Evolutionary conservation across 2,797 vertebrate genomes (phyloP).

Genomic region (Gadopsis marmoratus): DNA sequence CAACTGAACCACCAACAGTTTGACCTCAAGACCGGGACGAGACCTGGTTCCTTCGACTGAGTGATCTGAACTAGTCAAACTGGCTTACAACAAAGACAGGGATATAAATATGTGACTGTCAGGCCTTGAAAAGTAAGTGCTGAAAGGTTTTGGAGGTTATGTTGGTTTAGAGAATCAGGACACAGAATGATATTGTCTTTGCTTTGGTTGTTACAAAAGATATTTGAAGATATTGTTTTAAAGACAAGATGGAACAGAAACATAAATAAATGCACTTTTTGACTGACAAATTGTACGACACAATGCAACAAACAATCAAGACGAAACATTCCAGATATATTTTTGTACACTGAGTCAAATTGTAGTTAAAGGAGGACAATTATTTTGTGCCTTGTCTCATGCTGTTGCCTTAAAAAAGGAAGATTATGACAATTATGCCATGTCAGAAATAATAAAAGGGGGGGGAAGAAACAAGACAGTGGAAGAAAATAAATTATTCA

Average conservation of each 20-base stretch:
- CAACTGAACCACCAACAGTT: neutral
- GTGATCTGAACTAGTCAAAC: neutral
- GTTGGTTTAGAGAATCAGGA: neutral
- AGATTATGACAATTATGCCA: slow-evolving; percentile 8
- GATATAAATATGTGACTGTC: neutral
- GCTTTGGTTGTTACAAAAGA: slow-evolving; percentile 1
- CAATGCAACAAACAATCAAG: neutral
- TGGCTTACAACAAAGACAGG: neutral
- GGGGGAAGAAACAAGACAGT: neutral
- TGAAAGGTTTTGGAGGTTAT: neutral
- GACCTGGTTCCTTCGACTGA: neutral
- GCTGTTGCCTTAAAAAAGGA: neutral
- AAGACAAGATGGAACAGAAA: neutral
- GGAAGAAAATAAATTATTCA: slow-evolving; percentile 64
- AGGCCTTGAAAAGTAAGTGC: neutral
- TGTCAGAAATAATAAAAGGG: slow-evolving; percentile 30
- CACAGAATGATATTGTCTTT: neutral
- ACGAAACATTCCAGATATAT: slow-evolving; percentile 22
- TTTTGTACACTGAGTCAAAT: slow-evolving; percentile 38
- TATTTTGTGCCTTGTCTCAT: slow-evolving; percentile 11
- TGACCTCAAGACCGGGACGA: neutral
- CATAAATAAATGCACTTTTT: slow-evolving; percentile 44
- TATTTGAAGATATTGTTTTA: slow-evolving; percentile 18
- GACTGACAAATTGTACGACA: neutral
- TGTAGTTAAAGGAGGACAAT: slow-evolving; percentile 3